Percentiles rank a stretch among this genome's conserved stretches.
These are phyloP conservation scores for Kryptolebias marmoratus DNA, from an alignment of 2,113 vertebrate genomes.

Conservation along the genomic window DNA sequence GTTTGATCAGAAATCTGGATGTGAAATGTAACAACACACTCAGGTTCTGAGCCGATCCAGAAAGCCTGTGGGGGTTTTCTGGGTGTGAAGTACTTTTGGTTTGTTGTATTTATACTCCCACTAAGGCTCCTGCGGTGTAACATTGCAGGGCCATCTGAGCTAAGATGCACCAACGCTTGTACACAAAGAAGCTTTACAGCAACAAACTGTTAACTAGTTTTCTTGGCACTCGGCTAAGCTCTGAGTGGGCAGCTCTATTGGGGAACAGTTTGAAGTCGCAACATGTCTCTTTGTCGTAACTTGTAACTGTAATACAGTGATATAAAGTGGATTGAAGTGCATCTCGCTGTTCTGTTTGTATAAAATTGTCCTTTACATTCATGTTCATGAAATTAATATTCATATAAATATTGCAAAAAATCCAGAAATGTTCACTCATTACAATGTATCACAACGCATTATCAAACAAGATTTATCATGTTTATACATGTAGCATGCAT, in stretches of 20 bases:
- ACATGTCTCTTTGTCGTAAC: conserved; percentile 56
- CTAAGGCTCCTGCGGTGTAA: conserved; percentile 57
- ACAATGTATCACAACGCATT: no score
- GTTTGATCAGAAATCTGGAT: conserved; percentile 18
- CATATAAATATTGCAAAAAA: no score
- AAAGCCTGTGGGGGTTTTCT: conserved; percentile 53
- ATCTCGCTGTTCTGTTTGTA: background rate
- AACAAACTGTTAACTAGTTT: conserved; percentile 65
- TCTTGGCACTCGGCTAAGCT: conserved; percentile 54
- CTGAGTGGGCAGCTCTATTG: conserved; percentile 67
- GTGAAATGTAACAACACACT: conserved; percentile 32
- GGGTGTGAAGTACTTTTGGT: conserved; percentile 63
- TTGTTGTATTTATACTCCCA: conserved; percentile 64
- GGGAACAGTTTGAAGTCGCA: conserved; percentile 62
- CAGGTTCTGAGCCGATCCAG: conserved; percentile 33
- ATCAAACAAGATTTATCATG: background rate
- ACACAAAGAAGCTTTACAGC: conserved; percentile 66
- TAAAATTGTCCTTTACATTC: background rate
- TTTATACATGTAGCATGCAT: background rate
- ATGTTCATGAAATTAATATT: no score
- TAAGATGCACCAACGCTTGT: conserved; percentile 39
- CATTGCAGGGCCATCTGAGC: conserved; percentile 73
- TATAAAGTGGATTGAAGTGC: conserved; percentile 28
- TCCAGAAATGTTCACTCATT: no score
- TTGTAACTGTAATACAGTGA: conserved; percentile 31